A percentile compares a stretch with the other conserved stretches of the same genome.
phyloP scores from a whole-genome alignment of 1,140 invertebrate species.

The Bathynomus jamesi region DNA sequence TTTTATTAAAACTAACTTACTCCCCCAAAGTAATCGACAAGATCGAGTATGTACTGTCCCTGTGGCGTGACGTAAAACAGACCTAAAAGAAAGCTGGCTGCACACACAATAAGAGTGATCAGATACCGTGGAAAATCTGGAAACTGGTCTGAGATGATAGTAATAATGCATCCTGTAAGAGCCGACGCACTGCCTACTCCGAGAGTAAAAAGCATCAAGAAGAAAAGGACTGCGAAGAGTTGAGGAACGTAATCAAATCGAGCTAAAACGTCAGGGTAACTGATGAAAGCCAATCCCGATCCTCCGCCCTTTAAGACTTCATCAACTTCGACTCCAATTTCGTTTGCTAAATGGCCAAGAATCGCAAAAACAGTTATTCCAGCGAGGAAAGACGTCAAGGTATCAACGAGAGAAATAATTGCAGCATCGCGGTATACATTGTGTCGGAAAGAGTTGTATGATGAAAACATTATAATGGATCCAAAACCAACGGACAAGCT shows the following conservation, averaged over 20 bases:
- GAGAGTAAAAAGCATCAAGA: conserved; percentile 75
- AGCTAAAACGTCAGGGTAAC: conserved; percentile 80
- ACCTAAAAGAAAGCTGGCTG: conserved; percentile 57
- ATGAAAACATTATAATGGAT: conserved; percentile 68
- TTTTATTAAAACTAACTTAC: no score
- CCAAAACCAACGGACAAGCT: conserved; percentile 71
- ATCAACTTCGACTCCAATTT: conserved; percentile 50
- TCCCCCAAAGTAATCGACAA: conserved; percentile 77
- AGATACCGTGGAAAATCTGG: conserved; percentile 53
- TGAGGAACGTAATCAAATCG: conserved; percentile 62
- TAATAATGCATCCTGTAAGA: conserved; percentile 58
- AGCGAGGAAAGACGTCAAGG: conserved; percentile 68
- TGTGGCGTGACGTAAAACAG: conserved; percentile 69
- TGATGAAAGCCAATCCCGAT: conserved; percentile 65
- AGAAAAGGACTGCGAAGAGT: conserved; percentile 78
- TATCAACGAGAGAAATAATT: conserved; percentile 49
- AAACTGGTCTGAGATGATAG: conserved; percentile 62
- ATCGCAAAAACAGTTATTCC: conserved; percentile 82
- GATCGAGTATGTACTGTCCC: conserved; percentile 73
- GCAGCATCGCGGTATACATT: conserved; percentile 44
- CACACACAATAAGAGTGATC: conserved; percentile 53
- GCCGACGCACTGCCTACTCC: conserved; percentile 46
- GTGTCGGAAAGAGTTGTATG: conserved; percentile 72
- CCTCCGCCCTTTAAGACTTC: conserved; percentile 59
- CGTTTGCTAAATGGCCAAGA: conserved; percentile 51